These are phyloP conservation scores for Lottia scabra DNA, from an alignment of 2,888 invertebrate genomes.

Conservation along the genomic window DNA sequence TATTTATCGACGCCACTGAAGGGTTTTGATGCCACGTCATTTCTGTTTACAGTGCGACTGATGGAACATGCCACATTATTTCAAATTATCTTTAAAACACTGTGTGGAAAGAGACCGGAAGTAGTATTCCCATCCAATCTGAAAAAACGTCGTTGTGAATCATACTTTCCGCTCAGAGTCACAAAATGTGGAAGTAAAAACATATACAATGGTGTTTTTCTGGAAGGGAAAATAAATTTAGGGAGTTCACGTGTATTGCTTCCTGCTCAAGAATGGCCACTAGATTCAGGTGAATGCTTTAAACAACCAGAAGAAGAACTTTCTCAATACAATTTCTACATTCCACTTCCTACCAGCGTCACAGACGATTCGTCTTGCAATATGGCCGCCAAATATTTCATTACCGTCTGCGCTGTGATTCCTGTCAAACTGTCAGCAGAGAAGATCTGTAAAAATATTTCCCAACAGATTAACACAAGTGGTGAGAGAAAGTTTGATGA, in stretches of 20 bases:
- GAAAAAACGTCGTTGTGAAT: not conserved
- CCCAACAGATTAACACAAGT: not conserved
- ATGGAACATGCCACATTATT: not conserved
- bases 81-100: not conserved
- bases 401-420: not conserved
- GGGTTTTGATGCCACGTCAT: not conserved
- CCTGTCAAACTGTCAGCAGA: not conserved
- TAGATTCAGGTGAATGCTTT: not conserved
- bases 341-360: not conserved
- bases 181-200: not conserved
- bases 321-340: not conserved
- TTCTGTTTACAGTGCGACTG: not conserved
- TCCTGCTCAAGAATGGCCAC: not conserved
- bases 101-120: not conserved
- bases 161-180: not conserved
- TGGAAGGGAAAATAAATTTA: not conserved
- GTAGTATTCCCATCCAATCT: not conserved
- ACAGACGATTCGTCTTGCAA: not conserved
- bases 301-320: not conserved
- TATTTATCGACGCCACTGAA: not conserved
- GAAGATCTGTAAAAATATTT: not conserved
- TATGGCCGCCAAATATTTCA: not conserved
- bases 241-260: not conserved
- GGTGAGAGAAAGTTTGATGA: not conserved
- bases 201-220: not conserved